phyloP scores from a whole-genome alignment of 2,797 vertebrate genomes.

The Austrolebias charrua region DNA sequence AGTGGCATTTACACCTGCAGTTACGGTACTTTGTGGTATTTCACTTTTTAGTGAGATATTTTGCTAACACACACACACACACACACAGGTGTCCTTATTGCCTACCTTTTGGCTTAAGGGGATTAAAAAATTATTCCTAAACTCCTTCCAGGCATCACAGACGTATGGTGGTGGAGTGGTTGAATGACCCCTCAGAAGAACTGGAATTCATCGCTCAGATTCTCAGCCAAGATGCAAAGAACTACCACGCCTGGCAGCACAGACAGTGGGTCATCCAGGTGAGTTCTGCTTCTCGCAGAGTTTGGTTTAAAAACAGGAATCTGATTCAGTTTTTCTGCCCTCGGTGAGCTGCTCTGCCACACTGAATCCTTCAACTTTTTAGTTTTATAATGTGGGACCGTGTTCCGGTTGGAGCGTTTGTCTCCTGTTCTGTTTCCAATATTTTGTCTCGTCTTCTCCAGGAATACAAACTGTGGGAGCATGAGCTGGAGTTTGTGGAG shows the following conservation, averaged over 20 bases:
- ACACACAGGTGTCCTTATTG: too few relatives aligned
- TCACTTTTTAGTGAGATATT: too few relatives aligned
- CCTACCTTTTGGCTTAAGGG: too few relatives aligned
- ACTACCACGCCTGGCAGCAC: constrained; percentile 99
- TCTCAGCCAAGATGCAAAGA: constrained; percentile 96
- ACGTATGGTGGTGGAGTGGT: constrained; percentile 93
- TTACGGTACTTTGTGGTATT: too few relatives aligned
- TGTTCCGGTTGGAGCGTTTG: not conserved
- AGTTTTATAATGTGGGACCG: constrained; percentile 6
- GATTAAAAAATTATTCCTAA: too few relatives aligned
- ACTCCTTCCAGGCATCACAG: constrained; percentile 90
- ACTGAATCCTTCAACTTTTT: constrained; percentile 3
- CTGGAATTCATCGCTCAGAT: constrained; percentile 93
- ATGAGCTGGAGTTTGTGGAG: constrained; percentile 91
- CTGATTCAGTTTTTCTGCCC: constrained; percentile 18
- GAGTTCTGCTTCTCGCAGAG: constrained; percentile 33
- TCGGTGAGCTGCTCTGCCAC: constrained; percentile 5
- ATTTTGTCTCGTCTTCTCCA: constrained; percentile 48
- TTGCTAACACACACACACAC: too few relatives aligned
- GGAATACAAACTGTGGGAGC: constrained; percentile 96
- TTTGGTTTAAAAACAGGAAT: not conserved
- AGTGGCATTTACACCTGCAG: too few relatives aligned
- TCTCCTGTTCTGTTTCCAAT: not conserved
- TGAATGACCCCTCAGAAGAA: constrained; percentile 91
- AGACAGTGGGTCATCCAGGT: constrained; percentile 99